Evolutionary conservation across 2,888 invertebrate species (phyloP).

Genomic region (Eristalinus sepulchralis): DNA sequence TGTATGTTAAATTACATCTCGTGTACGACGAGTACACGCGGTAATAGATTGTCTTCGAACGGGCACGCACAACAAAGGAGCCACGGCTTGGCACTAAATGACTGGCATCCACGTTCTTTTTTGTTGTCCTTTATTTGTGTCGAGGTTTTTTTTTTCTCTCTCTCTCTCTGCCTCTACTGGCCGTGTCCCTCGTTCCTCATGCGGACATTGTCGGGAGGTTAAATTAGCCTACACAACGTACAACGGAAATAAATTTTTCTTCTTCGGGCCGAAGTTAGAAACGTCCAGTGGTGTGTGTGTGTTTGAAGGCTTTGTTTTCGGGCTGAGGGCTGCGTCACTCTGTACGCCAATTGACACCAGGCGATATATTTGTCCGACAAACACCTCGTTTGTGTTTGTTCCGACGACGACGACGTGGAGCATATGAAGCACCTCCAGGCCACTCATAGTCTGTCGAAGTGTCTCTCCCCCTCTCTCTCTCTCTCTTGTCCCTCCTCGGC

Average conservation of each 20-base stretch:
- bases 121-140: not conserved
- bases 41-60: conserved; percentile 46
- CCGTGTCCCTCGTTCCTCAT: not conserved
- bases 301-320: conserved; percentile 57
- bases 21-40: conserved; percentile 19
- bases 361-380: conserved; percentile 66
- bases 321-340: conserved; percentile 47
- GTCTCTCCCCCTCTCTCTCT: conserved; percentile 36
- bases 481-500: conserved; percentile 6
- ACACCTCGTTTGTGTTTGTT: conserved; percentile 63
- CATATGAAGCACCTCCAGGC: not conserved
- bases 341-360: conserved; percentile 59
- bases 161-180: no score
- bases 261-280: conserved; percentile 18
- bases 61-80: conserved; percentile 44
- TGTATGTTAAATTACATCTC: conserved; percentile 59
- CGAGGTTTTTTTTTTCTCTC: not conserved
- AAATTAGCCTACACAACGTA: conserved; percentile 62
- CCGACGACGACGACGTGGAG: not conserved
- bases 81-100: conserved; percentile 20
- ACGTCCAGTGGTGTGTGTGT: not conserved
- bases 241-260: conserved; percentile 56
- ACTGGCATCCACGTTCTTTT: conserved; percentile 26
- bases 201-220: conserved; percentile 25
- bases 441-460: conserved; percentile 42